Percentiles rank a stretch among this genome's conserved stretches.
These are phyloP conservation scores for Diploscapter pachys DNA, from an alignment of 1,140 invertebrate genomes.

Conservation along the genomic window DNA sequence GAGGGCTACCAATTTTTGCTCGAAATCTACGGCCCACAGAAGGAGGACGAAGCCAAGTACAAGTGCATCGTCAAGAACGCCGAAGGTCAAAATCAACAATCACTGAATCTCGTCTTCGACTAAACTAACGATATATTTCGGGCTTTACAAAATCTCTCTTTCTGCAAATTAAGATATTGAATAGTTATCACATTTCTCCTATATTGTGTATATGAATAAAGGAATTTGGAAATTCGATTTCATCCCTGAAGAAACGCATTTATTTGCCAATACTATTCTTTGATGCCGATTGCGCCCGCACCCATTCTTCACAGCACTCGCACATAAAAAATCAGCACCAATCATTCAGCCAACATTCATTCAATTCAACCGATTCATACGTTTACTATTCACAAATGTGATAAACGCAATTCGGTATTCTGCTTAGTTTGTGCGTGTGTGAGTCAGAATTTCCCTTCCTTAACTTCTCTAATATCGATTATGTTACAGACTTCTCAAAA, in stretches of 20 bases:
- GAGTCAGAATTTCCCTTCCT: no score
- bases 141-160: neutral
- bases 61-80: conserved; percentile 55
- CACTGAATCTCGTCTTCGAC: conserved; percentile 53
- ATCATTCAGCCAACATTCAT: no score
- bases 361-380: no score
- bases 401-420: no score
- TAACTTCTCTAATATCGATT: no score
- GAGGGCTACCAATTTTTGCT: conserved; percentile 54
- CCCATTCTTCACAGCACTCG: no score
- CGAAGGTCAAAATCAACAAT: conserved; percentile 53
- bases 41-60: conserved; percentile 58
- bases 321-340: no score
- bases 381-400: no score
- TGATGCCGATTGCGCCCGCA: neutral
- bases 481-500: no score
- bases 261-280: neutral
- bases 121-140: conserved; percentile 15
- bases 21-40: conserved; percentile 53
- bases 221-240: neutral
- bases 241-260: no score
- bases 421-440: no score
- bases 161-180: neutral
- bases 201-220: neutral
- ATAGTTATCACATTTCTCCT: neutral